Conservation (phyloP, 2,113 vertebrate species). For the Phycodurus eques region DNA sequence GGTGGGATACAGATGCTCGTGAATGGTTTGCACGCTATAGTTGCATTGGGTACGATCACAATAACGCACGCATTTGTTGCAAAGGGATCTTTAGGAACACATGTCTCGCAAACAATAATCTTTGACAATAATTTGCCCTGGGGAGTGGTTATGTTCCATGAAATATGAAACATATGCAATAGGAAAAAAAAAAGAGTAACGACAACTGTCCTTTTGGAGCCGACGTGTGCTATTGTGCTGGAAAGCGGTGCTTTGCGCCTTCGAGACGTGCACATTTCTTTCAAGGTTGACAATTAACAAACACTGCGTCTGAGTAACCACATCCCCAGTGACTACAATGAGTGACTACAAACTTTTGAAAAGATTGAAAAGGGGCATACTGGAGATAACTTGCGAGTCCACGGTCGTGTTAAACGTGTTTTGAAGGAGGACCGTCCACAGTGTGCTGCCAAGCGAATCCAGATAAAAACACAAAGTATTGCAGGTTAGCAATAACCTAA, state of each 20-base stretch:
- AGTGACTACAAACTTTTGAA: not conserved
- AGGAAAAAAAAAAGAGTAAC: not conserved
- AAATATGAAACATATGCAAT: constrained; percentile 40
- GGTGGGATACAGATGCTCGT: not conserved
- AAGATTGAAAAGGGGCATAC: not conserved
- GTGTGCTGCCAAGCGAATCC: not conserved
- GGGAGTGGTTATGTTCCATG: constrained; percentile 7
- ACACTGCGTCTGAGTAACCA: not conserved
- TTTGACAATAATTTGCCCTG: constrained; percentile 3
- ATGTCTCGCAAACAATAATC: constrained; percentile 22
- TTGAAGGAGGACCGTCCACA: not conserved
- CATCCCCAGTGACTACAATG: not conserved
- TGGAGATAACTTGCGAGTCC: not conserved
- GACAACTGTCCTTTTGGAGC: not conserved
- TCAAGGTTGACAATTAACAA: not conserved
- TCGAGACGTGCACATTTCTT: not conserved
- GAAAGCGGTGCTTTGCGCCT: not conserved
- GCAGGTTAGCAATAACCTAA: not conserved
- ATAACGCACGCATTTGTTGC: constrained; percentile 10
- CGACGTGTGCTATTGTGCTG: not conserved
- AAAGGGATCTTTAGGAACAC: constrained; percentile 1
- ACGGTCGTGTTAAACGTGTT: not conserved
- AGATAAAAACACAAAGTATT: constrained; percentile 10
- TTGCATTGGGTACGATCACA: constrained; percentile 16
- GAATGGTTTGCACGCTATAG: constrained; percentile 14